Conservation (phyloP, 2,888 invertebrate species). For the Bruchidius siliquastri region DNA sequence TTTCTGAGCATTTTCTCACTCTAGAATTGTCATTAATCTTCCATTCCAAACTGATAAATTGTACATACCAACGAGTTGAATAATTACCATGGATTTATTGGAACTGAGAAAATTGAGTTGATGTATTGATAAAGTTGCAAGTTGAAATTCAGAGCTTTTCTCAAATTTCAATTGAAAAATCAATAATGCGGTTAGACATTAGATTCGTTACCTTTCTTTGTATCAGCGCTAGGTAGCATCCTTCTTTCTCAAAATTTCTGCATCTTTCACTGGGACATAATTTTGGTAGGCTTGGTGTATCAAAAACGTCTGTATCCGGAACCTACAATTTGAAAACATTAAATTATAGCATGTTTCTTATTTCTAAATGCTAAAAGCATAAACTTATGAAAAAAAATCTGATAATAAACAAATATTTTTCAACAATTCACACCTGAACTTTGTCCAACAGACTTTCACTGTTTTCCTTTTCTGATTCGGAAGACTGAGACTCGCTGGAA, state of each 20-base stretch:
- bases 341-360: too few species aligned
- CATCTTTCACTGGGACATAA: slow-evolving; percentile 54
- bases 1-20: too few species aligned
- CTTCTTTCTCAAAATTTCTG: slow-evolving; percentile 50
- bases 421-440: slow-evolving; percentile 26
- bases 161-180: too few species aligned
- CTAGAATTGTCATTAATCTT: too few species aligned
- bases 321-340: slow-evolving; percentile 47
- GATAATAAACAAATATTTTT: neutral
- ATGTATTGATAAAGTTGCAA: neutral
- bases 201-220: slow-evolving; percentile 59
- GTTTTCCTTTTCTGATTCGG: slow-evolving; percentile 17
- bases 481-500: slow-evolving; percentile 5
- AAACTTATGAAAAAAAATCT: neutral
- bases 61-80: too few species aligned
- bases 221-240: slow-evolving; percentile 63
- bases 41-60: too few species aligned
- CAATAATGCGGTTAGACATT: too few species aligned
- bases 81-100: too few species aligned
- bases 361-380: too few species aligned
- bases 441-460: slow-evolving; percentile 27
- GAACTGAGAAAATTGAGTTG: too few species aligned
- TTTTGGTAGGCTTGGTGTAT: slow-evolving; percentile 57
- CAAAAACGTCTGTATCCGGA: slow-evolving; percentile 67
- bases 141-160: neutral